Percentiles rank a stretch among this genome's conserved stretches.
These are phyloP conservation scores for Lichenostomus cassidix DNA, from an alignment of 2,113 vertebrate species.

Conservation along the genomic window DNA sequence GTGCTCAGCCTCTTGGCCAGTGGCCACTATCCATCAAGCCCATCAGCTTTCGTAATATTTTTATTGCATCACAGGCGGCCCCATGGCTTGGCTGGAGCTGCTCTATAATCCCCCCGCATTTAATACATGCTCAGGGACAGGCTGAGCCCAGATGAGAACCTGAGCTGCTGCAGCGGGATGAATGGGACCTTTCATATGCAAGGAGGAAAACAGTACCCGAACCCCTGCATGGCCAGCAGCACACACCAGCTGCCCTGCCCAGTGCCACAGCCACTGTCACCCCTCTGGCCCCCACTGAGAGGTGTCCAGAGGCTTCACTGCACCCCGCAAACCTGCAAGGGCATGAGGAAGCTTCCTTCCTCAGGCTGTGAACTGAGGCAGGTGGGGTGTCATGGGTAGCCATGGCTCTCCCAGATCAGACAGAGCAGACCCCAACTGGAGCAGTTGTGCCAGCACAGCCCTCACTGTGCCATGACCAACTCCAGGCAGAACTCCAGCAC, in stretches of 20 bases:
- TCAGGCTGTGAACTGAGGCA: accelerated
- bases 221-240: not conserved
- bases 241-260: not conserved
- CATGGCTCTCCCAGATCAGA: accelerated
- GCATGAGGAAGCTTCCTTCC: accelerated
- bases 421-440: accelerated
- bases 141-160: conserved; percentile 36
- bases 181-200: conserved; percentile 41
- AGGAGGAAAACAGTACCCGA: not conserved
- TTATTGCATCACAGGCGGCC: conserved; percentile 29
- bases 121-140: conserved; percentile 6
- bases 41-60: not conserved
- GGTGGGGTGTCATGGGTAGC: not conserved
- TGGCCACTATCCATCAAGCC: not conserved
- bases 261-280: not conserved
- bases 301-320: not conserved
- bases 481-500: not conserved
- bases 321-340: not conserved
- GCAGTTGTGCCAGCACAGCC: not conserved
- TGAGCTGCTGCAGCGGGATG: not conserved
- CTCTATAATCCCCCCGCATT: conserved; percentile 29
- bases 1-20: not conserved
- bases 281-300: accelerated
- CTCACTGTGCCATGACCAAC: accelerated
- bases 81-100: not conserved